Percentiles rank a stretch among this genome's conserved stretches.
Conservation (phyloP, 2,888 invertebrate species). For the Himalopsyche tibetana region DNA sequence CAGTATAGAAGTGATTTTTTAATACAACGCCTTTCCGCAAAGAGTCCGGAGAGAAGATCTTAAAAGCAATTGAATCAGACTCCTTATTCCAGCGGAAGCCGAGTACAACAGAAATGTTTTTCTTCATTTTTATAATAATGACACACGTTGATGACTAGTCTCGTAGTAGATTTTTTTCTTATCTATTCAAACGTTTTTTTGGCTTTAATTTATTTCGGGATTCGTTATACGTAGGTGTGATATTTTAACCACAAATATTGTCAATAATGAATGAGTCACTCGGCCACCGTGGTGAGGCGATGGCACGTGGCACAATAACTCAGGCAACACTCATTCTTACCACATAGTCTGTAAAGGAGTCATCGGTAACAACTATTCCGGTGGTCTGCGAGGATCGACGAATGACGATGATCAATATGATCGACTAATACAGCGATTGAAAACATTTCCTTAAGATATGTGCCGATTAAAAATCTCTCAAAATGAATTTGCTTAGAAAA, state of each 20-base stretch:
- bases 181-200: too few relatives aligned
- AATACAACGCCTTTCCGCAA: too few relatives aligned
- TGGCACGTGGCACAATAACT: conserved; percentile 9
- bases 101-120: too few relatives aligned
- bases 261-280: not conserved
- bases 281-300: not conserved
- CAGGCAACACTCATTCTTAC: not conserved
- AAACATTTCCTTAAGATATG: not conserved
- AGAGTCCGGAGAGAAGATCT: too few relatives aligned
- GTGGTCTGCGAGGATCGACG: not conserved
- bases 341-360: not conserved
- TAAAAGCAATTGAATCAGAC: too few relatives aligned
- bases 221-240: conserved; percentile 4
- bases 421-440: not conserved
- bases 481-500: too few relatives aligned
- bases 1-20: too few relatives aligned
- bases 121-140: too few relatives aligned
- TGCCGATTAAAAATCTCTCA: too few relatives aligned
- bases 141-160: too few relatives aligned
- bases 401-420: conserved; percentile 4
- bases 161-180: too few relatives aligned
- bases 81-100: too few relatives aligned
- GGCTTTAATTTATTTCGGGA: not conserved
- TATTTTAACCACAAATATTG: conserved; percentile 5
- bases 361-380: conserved; percentile 17